Evolutionary conservation across 2,888 invertebrate species (phyloP), one percentile per base, ranked within the genome.

Genomic region (Galeruca laticollis): DNA sequence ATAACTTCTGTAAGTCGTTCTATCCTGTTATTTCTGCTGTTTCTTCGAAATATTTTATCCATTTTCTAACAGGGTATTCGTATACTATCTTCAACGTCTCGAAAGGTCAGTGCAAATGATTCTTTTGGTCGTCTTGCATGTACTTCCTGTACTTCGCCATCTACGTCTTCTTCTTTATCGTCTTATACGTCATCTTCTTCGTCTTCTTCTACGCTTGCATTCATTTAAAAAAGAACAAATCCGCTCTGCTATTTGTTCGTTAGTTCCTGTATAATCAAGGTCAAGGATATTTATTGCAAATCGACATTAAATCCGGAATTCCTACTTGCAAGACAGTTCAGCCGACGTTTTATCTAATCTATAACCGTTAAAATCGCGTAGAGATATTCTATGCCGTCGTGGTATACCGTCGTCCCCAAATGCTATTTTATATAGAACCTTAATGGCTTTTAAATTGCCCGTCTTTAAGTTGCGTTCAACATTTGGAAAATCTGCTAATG

Each of bases 31-130:
- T 20, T 18, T 60, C 64, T 20, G 78, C 70, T 9, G 73, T 76
- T 43, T 80, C 77, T 72, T 80, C 80, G 60, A 80, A 78, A 67
- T 79, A 77, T 18, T 35, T 49, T 15, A 80, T 73, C 77, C 78
- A 80, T 51, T 68, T 75, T 26, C 72, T 60, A n/a, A 80, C 63
- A 1, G 76, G 73, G 66, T 77, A 79, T 33, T 61, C 68, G 11
- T 8, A 80, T 68, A n/a, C 60, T 66, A 60, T 77, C 78, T 70
- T 78, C 77, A n/a, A 79, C 67, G 65, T 80, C 79, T 49, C 75
- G 64, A 67, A 77, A 77, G n/a, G 68, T 78, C 57, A 79, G 56
- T 2, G 61, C 54, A 62, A 71, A 71, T 51, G 63, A 40, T 51
- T 47, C 51, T n/a, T 5, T 20, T 60, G 11, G 4, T 43, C 43